Percentiles rank a stretch among this genome's conserved stretches.
phyloP scores from a whole-genome alignment of 2,113 vertebrate genomes.

The Pelobates fuscus region DNA sequence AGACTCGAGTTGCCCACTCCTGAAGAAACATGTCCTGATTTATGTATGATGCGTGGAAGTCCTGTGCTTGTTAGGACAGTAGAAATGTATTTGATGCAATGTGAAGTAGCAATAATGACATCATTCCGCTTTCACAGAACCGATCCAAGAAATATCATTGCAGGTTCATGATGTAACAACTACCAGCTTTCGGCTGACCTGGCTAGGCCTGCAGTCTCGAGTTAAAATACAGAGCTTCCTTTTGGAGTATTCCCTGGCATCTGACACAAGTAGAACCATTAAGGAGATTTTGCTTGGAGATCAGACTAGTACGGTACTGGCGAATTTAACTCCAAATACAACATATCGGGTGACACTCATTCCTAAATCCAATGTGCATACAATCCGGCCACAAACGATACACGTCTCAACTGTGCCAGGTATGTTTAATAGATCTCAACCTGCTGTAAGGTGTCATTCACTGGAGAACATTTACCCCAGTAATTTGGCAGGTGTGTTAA shows the following conservation, averaged over 20 bases:
- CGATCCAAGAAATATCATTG: constrained; percentile 68
- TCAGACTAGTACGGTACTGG: constrained; percentile 66
- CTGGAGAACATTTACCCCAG: too few relatives aligned
- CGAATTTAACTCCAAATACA: constrained; percentile 73
- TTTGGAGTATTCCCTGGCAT: constrained; percentile 67
- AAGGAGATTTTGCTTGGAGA: constrained; percentile 68
- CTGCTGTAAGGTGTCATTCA: too few relatives aligned
- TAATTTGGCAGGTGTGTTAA: too few relatives aligned
- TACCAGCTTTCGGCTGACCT: constrained; percentile 75
- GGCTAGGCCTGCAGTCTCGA: constrained; percentile 75
- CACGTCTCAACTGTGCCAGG: constrained; percentile 81
- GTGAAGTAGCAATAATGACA: too few relatives aligned
- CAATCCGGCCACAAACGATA: constrained; percentile 69
- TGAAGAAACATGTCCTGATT: too few relatives aligned
- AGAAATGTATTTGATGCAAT: too few relatives aligned
- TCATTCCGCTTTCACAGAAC: constrained; percentile 65
- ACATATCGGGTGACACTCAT: constrained; percentile 79
- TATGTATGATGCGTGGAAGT: too few relatives aligned
- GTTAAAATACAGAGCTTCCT: constrained; percentile 72
- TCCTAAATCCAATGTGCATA: constrained; percentile 76
- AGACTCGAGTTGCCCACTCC: too few relatives aligned
- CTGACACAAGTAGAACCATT: constrained; percentile 44
- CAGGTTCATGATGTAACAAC: constrained; percentile 75
- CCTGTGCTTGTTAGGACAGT: too few relatives aligned
- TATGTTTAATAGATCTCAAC: constrained; percentile 50